A percentile compares a stretch with the other conserved stretches of the same genome.
Conservation (phyloP, 2,113 vertebrate species). For the Eretmochelys imbricata region DNA sequence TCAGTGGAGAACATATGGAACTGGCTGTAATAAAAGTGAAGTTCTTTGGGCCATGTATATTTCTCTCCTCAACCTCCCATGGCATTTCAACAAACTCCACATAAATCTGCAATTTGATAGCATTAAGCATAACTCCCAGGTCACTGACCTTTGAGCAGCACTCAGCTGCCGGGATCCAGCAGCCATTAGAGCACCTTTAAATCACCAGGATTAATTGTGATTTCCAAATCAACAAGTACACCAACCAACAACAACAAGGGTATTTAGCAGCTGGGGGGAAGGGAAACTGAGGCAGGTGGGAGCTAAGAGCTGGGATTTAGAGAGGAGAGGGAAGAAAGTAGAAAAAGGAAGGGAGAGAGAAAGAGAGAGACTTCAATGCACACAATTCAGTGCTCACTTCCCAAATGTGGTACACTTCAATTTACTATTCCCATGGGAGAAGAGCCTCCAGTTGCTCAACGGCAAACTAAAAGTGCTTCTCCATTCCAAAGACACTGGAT, state of each 20-base stretch:
- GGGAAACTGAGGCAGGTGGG: not conserved
- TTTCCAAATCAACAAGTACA: slow-evolving; percentile 50
- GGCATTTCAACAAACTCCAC: slow-evolving; percentile 50
- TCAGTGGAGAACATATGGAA: fast-evolving
- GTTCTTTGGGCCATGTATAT: not conserved
- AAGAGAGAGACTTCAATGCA: not conserved
- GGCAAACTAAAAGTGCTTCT: not conserved
- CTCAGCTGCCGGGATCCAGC: slow-evolving; percentile 70
- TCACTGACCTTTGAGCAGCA: slow-evolving; percentile 78
- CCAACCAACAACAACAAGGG: not conserved
- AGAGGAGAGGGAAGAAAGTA: not conserved
- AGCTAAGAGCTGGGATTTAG: not conserved
- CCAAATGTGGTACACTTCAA: not conserved
- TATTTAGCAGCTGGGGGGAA: not conserved
- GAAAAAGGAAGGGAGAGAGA: not conserved
- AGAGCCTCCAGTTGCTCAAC: not conserved
- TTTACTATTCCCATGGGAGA: fast-evolving
- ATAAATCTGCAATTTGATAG: slow-evolving; percentile 59
- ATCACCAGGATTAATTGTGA: slow-evolving; percentile 78
- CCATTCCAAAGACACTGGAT: not conserved
- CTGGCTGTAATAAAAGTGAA: not conserved
- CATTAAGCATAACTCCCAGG: slow-evolving; percentile 80
- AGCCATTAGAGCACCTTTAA: slow-evolving; percentile 68
- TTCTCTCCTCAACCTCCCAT: not conserved
- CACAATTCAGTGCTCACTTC: not conserved